A percentile compares a stretch with the other conserved stretches of the same genome.
phyloP scores from a whole-genome alignment of 2,888 invertebrate genomes.

The Sesia apiformis region DNA sequence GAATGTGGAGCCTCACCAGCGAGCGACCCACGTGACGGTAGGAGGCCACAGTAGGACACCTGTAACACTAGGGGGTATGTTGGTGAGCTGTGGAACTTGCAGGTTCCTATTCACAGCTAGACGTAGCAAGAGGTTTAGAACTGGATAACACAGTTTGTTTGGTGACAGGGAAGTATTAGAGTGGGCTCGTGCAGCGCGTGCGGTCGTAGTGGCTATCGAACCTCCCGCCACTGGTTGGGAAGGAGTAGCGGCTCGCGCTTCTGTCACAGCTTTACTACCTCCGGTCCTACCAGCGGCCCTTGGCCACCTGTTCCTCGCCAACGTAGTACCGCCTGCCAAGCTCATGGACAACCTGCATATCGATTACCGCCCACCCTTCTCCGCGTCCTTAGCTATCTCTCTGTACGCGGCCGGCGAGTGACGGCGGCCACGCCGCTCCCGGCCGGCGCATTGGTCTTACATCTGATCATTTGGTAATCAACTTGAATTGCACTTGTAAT shows the following conservation, averaged over 20 bases:
- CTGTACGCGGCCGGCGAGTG: conserved; percentile 41
- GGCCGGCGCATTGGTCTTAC: background rate
- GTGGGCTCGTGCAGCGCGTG: conserved; percentile 63
- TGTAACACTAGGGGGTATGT: too few relatives aligned
- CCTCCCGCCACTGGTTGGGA: conserved; percentile 72
- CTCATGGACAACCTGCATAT: conserved; percentile 85
- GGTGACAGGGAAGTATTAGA: conserved; percentile 64
- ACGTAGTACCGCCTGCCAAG: conserved; percentile 84
- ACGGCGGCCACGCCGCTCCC: conserved; percentile 1
- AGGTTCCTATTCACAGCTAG: too few relatives aligned
- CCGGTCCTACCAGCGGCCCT: conserved; percentile 23
- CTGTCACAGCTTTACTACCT: conserved; percentile 27
- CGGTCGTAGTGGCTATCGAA: conserved; percentile 53
- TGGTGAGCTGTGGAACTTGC: too few relatives aligned
- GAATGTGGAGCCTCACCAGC: too few relatives aligned
- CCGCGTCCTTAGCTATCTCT: conserved; percentile 50
- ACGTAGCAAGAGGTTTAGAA: too few relatives aligned
- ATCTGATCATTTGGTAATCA: too few relatives aligned
- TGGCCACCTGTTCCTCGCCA: conserved; percentile 85
- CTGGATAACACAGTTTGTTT: too few relatives aligned
- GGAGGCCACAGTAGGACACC: too few relatives aligned
- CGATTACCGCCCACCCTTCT: conserved; percentile 88
- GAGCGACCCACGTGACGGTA: conserved; percentile 8
- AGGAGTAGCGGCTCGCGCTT: conserved; percentile 23
- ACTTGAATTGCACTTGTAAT: too few relatives aligned